Base-by-base conservation (phyloP, 2,113 vertebrate species). In the Rhabdomys dilectus region DNA sequence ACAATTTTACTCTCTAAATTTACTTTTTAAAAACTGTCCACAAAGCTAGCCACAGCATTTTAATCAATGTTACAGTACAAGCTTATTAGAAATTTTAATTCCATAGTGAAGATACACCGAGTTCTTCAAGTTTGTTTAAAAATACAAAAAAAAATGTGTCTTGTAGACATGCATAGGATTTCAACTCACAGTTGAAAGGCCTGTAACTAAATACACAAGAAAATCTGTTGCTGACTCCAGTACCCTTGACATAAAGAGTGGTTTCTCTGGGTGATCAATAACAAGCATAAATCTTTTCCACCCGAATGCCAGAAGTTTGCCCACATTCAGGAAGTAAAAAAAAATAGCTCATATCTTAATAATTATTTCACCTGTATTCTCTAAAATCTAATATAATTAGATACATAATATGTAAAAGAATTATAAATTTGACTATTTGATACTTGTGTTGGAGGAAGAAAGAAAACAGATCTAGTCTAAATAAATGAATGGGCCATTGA, bases 281-380 rank as follows among this genome's bases (percentile, higher is more conserved):
- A 76, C 36, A 42, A 77, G 72, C 16, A 95, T 78, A 82, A 87
- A 89, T 94, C 22, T 48, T 82, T 86, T 84, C 81, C 36, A 81
- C 26, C 15, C 42, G 45, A 96, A 42, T n/a, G 45, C 53, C 77
- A 93, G 11, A 88, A 96, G 16, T 89, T 91, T 91, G 13, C 62
- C 42, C 21, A 56, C 73, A 77, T 68, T 51, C 60, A 89, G 81
- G n/a, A 92, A 97, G 1, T 78, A 48, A 48, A 48, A 7, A 88
- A 94, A 94, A 94, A 29, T 94, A 92, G 84, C 68, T 58, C 94
- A 81, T 13, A 66, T 89, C 70, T 95, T 86, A 92, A 85, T 92
- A 88, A 92, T 72, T 80, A 75, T 75, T 56, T 80, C 72, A 94
- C 62, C 64, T 64, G 45, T 82, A 87, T 66, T 87, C 31, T 93